Base-by-base conservation (phyloP, 2,797 vertebrate species). In the Sibirionetta formosa region DNA sequence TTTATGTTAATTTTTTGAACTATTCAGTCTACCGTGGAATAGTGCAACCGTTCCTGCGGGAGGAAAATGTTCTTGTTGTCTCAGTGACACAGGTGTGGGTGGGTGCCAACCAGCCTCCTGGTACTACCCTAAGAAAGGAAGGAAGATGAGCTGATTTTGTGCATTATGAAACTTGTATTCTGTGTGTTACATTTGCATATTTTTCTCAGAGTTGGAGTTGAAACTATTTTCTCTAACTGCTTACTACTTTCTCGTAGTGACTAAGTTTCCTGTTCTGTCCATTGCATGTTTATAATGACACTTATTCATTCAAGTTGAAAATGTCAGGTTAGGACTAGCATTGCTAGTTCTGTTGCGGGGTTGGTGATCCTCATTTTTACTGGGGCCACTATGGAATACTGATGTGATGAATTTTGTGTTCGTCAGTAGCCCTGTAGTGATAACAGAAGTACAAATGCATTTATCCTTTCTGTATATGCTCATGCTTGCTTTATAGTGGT, bases 21-120 rank as follows among this genome's bases (percentile, higher is more conserved):
- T 88, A 71, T 79, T 95, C 88, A 88, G 88, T 92, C 81, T 95
- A 48, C 69, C 9, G 1, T 93, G 89, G 84, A 86, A 82, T 75
- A 84, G 58, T 54, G 88, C 1, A 70, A 92, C 91, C 64, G 76
- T 93, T 97, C 85, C 93, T 87, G 95, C 86, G 3, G 96, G 93
- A 90, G 95, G 82, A 90, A 94, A 94, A 92, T 91, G 71, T 83
- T 88, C 77, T 66, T 96, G 97, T 95, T 96, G 83, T 56, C 86
- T 91, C 93, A 94, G 93, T 11, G 58, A 96, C 94, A 66, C 75
- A 91, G 88, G 91, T 93, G 89, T 93, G 96, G 95, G 95, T 90
- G 92, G 95, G 88, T 96, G 94, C 88, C 91, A 90, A 82, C 80
- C 94, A 86, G 80, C 88, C 83, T 91, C 60, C 90, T 75, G 86